Conservation (phyloP, 1,140 invertebrate genomes). For the Chironomus tepperi region DNA sequence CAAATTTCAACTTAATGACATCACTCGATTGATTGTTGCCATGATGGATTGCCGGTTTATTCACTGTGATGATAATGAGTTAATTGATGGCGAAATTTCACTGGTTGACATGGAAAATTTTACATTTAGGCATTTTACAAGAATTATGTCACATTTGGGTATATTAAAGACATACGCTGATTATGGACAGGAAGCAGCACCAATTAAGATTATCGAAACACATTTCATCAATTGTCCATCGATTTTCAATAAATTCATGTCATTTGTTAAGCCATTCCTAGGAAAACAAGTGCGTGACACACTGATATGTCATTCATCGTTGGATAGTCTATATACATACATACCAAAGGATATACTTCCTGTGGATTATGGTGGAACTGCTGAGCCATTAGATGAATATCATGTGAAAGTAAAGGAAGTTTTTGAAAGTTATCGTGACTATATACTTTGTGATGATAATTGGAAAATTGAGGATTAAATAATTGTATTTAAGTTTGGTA, state of each 20-base stretch:
- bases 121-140: constrained; percentile 51
- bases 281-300: constrained; percentile 54
- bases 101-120: constrained; percentile 60
- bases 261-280: constrained; percentile 60
- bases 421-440: constrained; percentile 35
- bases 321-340: constrained; percentile 47
- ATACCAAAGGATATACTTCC: constrained; percentile 53
- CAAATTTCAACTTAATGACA: not conserved
- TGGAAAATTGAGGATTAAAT: constrained; percentile 36
- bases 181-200: constrained; percentile 55
- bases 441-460: constrained; percentile 31
- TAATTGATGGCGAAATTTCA: constrained; percentile 54
- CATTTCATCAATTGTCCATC: constrained; percentile 59
- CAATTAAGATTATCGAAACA: constrained; percentile 52
- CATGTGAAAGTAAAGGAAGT: constrained; percentile 45
- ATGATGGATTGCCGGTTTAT: constrained; percentile 54
- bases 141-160: constrained; percentile 45
- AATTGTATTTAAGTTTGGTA: not conserved
- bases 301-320: constrained; percentile 41
- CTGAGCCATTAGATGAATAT: constrained; percentile 46
- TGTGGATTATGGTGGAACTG: constrained; percentile 53
- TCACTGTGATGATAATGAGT: constrained; percentile 41
- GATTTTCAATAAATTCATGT: constrained; percentile 58
- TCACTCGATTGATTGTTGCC: constrained; percentile 51
- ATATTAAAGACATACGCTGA: constrained; percentile 57